Conservation (phyloP, 2,113 vertebrate species). For the Sarotherodon lohbergeri region DNA sequence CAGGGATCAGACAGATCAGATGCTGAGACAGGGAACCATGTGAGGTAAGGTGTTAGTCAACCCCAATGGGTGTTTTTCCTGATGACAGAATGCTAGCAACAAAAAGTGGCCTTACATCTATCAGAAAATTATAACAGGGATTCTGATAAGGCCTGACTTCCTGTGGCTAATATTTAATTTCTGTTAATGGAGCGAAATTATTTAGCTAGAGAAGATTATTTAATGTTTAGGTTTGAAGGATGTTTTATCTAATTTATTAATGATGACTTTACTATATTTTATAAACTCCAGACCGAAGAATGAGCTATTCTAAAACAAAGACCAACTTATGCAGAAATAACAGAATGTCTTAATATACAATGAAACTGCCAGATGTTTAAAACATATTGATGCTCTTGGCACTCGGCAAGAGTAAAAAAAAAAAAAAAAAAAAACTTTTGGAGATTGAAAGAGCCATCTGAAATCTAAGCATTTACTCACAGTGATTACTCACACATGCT, state of each 20-base stretch:
- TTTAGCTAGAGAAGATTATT: neutral
- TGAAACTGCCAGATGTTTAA: neutral
- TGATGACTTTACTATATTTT: neutral
- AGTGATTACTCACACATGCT: neutral
- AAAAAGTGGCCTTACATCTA: neutral
- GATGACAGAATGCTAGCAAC: neutral
- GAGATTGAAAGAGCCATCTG: neutral
- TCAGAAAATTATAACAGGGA: neutral
- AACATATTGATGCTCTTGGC: neutral
- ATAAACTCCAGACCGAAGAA: neutral
- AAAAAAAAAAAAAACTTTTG: neutral
- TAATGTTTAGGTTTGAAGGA: neutral
- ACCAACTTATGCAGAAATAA: neutral
- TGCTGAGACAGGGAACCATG: neutral
- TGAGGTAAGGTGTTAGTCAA: neutral
- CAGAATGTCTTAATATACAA: neutral
- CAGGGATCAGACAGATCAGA: neutral
- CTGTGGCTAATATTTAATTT: neutral
- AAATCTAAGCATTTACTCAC: neutral
- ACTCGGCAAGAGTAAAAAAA: neutral
- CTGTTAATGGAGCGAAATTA: neutral
- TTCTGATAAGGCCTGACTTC: neutral
- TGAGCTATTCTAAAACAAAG: neutral
- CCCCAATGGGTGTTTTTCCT: neutral
- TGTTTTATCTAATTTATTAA: neutral